A percentile compares a stretch with the other conserved stretches of the same genome.
These are phyloP conservation scores for Steromphala cineraria DNA, from an alignment of 2,888 invertebrate genomes.

Conservation along the genomic window DNA sequence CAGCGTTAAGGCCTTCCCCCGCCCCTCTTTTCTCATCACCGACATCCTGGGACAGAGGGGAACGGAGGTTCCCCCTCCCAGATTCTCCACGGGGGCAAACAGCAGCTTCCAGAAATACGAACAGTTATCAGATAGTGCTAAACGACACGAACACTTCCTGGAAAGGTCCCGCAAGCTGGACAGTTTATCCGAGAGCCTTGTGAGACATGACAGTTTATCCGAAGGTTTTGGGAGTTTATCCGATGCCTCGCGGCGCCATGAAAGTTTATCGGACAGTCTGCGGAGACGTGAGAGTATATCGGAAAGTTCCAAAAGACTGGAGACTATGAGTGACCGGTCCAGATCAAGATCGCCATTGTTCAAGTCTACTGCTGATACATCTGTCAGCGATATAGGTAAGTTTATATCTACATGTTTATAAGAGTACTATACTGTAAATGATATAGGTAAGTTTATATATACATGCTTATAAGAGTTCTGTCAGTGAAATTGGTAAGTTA, in stretches of 20 bases:
- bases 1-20: not conserved
- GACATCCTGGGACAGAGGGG: constrained; percentile 32
- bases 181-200: not conserved
- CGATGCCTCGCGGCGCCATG: not conserved
- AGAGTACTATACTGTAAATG: no score
- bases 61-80: not conserved
- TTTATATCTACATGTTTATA: not conserved
- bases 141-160: not conserved
- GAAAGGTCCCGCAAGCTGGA: not conserved
- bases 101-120: no score
- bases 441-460: no score
- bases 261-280: not conserved
- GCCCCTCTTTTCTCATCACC: constrained; percentile 37
- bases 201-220: not conserved
- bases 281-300: not conserved
- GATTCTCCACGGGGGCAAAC: not conserved
- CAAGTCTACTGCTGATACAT: not conserved
- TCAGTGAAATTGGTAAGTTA: no score
- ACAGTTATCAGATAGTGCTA: no score
- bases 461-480: no score
- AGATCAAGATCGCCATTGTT: not conserved
- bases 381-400: not conserved
- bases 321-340: not conserved
- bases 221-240: not conserved
- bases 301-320: not conserved